phyloP scores from a whole-genome alignment of 2,113 vertebrate species.

The Strix uralensis region DNA sequence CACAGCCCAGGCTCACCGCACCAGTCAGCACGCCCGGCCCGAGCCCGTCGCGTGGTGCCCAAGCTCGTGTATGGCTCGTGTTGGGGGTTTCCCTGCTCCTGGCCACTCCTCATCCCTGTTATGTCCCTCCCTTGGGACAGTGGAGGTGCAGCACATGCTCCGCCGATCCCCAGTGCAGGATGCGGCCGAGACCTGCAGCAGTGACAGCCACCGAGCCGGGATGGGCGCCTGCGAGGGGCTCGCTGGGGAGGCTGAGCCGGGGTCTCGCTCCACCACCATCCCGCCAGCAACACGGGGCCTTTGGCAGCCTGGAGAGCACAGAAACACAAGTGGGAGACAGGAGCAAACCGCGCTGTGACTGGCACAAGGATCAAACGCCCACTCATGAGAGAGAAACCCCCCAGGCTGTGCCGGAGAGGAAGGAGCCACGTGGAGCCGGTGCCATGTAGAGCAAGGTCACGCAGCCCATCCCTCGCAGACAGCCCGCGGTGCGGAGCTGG shows the following conservation, averaged over 20 bases:
- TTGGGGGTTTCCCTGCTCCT: background rate
- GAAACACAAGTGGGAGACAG: background rate
- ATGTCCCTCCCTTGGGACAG: background rate
- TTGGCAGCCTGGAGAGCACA: background rate
- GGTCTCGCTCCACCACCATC: background rate
- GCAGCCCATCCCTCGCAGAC: accelerated
- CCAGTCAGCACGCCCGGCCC: background rate
- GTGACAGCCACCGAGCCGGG: accelerated
- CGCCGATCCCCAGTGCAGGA: background rate
- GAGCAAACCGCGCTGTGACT: background rate
- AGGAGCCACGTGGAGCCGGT: background rate
- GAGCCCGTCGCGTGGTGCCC: background rate
- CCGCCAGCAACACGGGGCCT: background rate
- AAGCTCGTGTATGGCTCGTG: accelerated
- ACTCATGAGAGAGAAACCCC: background rate
- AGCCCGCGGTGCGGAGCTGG: background rate
- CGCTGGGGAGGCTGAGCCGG: background rate
- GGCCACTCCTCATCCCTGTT: background rate
- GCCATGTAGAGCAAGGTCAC: background rate
- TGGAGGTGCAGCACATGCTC: background rate
- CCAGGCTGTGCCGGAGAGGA: background rate
- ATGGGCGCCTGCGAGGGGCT: background rate
- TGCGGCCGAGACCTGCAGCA: accelerated
- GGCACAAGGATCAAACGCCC: background rate
- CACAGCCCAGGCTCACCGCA: background rate